A percentile compares a stretch with the other conserved stretches of the same genome.
Evolutionary conservation across 1,140 invertebrate genomes (phyloP).

Genomic region (Drosophila parabipectinata): DNA sequence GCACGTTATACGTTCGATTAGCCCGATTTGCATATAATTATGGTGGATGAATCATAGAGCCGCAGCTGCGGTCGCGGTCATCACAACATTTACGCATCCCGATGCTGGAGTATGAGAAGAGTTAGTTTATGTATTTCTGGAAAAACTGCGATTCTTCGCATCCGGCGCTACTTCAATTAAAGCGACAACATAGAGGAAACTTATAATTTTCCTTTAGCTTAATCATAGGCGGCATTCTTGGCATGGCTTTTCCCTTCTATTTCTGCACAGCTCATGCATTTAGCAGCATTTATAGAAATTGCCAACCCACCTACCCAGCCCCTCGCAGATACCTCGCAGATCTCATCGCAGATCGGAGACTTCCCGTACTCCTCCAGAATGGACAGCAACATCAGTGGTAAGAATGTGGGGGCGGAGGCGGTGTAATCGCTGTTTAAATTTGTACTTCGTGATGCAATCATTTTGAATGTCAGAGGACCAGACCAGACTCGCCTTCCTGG

Average conservation of each 20-base stretch:
- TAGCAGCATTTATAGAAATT: slow-evolving; percentile 79
- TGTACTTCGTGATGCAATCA: slow-evolving; percentile 83
- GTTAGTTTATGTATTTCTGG: slow-evolving; percentile 1
- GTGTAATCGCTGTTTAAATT: slow-evolving; percentile 78
- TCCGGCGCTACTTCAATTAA: slow-evolving; percentile 75
- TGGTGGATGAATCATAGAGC: slow-evolving; percentile 61
- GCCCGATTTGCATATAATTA: slow-evolving; percentile 60
- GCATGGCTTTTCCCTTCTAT: slow-evolving; percentile 18
- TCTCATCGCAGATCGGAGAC: not conserved
- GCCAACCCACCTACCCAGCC: slow-evolving; percentile 35
- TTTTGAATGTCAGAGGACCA: slow-evolving; percentile 60
- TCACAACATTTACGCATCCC: slow-evolving; percentile 72
- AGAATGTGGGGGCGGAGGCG: slow-evolving; percentile 17
- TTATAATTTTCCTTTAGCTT: slow-evolving; percentile 76
- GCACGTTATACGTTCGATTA: slow-evolving; percentile 61
- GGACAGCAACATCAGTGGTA: slow-evolving; percentile 40
- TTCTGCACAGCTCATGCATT: slow-evolving; percentile 51
- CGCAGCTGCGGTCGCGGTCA: slow-evolving; percentile 39
- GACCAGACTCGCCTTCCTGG: slow-evolving; percentile 7
- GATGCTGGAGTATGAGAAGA: slow-evolving; percentile 28
- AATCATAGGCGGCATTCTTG: slow-evolving; percentile 73
- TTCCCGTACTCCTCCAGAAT: slow-evolving; percentile 33
- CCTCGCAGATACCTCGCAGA: not conserved
- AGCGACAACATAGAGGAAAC: slow-evolving; percentile 78
- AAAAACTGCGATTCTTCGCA: slow-evolving; percentile 43